These are phyloP conservation scores for Oryzias celebensis DNA, from an alignment of 2,113 vertebrate species.

Conservation along the genomic window DNA sequence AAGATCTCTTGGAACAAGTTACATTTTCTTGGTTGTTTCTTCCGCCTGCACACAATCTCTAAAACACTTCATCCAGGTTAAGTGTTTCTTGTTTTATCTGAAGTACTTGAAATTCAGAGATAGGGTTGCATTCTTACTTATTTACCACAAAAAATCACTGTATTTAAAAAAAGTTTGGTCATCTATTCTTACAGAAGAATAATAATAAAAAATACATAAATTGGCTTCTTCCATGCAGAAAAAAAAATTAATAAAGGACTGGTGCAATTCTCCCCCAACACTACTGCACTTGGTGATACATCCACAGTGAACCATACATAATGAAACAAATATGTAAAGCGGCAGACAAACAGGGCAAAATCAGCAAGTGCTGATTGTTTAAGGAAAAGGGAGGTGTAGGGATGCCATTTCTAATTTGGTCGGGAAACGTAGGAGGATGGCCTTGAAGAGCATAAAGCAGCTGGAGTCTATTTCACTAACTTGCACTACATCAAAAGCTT, in stretches of 20 bases:
- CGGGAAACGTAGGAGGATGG: constrained; percentile 52
- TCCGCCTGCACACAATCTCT: no score
- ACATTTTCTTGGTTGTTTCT: no score
- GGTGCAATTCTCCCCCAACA: constrained; percentile 4
- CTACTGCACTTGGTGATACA: constrained; percentile 17
- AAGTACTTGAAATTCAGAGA: no score
- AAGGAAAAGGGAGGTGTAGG: constrained; percentile 65
- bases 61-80: background rate
- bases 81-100: no score
- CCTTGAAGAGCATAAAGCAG: constrained; percentile 72
- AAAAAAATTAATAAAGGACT: background rate
- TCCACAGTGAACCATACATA: constrained; percentile 45
- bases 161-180: no score
- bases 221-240: background rate
- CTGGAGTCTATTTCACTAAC: constrained; percentile 71
- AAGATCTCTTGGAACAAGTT: no score
- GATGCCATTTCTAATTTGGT: constrained; percentile 74
- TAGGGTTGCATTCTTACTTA: no score
- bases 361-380: constrained; percentile 67
- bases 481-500: constrained; percentile 71
- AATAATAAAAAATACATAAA: no score
- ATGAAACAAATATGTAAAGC: constrained; percentile 62
- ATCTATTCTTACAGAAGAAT: no score
- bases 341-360: constrained; percentile 63
- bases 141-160: no score